A percentile compares a stretch with the other conserved stretches of the same genome.
phyloP scores from a whole-genome alignment of 2,888 invertebrate species.

The Lomographa bimaculata region DNA sequence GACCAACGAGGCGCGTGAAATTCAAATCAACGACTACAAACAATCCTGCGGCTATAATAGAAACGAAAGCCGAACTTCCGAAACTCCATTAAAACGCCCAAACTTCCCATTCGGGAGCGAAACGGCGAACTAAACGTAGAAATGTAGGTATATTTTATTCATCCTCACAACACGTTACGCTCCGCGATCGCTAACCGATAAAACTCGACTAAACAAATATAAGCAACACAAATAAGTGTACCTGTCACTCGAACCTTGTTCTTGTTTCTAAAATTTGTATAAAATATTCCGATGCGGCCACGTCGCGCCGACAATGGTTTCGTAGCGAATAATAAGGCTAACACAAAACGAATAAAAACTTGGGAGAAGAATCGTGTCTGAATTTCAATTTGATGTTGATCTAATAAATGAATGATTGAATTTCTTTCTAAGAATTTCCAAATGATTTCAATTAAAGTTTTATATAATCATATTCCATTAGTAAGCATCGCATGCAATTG shows the following conservation, averaged over 20 bases:
- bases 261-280: slow-evolving; percentile 82
- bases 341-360: slow-evolving; percentile 52
- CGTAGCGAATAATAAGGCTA: slow-evolving; percentile 59
- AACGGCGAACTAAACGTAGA: slow-evolving; percentile 64
- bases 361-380: slow-evolving; percentile 45
- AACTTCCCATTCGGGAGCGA: slow-evolving; percentile 70
- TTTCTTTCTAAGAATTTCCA: slow-evolving; percentile 3
- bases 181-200: slow-evolving; percentile 72
- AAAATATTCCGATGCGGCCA: slow-evolving; percentile 76
- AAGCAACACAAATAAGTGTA: slow-evolving; percentile 78
- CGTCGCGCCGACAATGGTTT: slow-evolving; percentile 67
- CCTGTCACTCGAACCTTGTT: slow-evolving; percentile 79
- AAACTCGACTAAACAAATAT: slow-evolving; percentile 75
- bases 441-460: neutral
- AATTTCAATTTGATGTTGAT: slow-evolving; percentile 45
- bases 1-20: slow-evolving; percentile 67
- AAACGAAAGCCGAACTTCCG: slow-evolving; percentile 74
- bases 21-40: slow-evolving; percentile 76
- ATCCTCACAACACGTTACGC: slow-evolving; percentile 67
- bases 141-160: slow-evolving; percentile 77
- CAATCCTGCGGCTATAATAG: slow-evolving; percentile 69
- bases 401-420: slow-evolving; percentile 34
- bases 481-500: neutral
- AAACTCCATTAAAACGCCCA: slow-evolving; percentile 74
- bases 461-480: neutral